Evolutionary conservation across 2,797 vertebrate genomes (phyloP).

Genomic region (Gastrophryne carolinensis): DNA sequence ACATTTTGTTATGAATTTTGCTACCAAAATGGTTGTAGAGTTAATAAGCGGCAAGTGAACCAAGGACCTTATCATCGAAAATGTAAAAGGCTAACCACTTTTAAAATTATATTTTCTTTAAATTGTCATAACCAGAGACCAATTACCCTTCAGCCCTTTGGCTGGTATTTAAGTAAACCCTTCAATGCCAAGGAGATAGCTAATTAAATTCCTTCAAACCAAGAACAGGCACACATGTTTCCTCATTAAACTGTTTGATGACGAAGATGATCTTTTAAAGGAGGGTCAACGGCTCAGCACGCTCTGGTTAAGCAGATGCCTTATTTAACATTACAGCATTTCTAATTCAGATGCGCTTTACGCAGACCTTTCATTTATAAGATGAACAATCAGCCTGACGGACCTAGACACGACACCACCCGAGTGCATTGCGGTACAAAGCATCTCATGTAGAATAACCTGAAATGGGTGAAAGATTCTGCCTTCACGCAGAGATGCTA

Average conservation of each 20-base stretch:
- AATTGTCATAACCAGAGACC: no score
- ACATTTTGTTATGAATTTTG: no score
- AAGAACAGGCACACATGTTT: not conserved
- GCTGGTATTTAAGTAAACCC: not conserved
- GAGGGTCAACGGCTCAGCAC: not conserved
- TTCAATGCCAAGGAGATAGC: not conserved
- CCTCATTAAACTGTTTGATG: not conserved
- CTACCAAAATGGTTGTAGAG: no score
- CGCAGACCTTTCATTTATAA: constrained; percentile 25
- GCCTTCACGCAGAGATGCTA: not conserved
- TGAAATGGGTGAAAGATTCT: not conserved
- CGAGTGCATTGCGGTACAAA: not conserved
- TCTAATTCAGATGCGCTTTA: not conserved
- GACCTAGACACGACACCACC: not conserved
- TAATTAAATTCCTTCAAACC: not conserved
- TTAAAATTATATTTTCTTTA: no score
- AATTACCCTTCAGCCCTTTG: not conserved
- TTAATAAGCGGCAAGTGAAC: no score
- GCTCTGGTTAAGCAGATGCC: not conserved
- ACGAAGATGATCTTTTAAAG: not conserved
- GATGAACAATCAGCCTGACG: not conserved
- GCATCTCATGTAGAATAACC: constrained; percentile 28
- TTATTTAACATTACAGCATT: not conserved
- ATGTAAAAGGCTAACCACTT: no score
- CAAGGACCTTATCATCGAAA: no score